These are phyloP conservation scores for Triplophysa siluroides DNA, from an alignment of 2,113 vertebrate species.

Conservation along the genomic window DNA sequence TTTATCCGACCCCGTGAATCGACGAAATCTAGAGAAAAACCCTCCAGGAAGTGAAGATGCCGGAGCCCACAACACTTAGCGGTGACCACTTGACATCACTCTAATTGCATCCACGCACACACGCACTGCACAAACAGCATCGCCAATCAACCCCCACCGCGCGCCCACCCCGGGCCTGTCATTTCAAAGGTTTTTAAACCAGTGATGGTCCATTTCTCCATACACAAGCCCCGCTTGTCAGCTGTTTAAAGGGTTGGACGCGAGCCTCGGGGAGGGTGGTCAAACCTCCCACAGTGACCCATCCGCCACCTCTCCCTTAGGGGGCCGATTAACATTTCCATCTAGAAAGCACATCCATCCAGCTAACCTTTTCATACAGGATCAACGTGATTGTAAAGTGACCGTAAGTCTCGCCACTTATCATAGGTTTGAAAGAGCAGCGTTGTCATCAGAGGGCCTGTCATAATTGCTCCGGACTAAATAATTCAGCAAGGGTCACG, in stretches of 20 bases:
- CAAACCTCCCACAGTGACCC: slow-evolving; percentile 47
- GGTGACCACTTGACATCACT: slow-evolving; percentile 6
- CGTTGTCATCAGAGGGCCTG: slow-evolving; percentile 47
- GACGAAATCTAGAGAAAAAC: slow-evolving; percentile 5
- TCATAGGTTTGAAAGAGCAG: slow-evolving; percentile 55
- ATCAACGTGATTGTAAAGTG: slow-evolving; percentile 50
- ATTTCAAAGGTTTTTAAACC: slow-evolving; percentile 37
- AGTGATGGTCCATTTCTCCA: slow-evolving; percentile 35
- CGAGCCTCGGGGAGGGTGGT: slow-evolving; percentile 47
- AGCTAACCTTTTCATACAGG: slow-evolving; percentile 57
- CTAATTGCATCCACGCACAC: slow-evolving; percentile 47
- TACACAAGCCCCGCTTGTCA: slow-evolving; percentile 11
- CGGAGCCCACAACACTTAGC: slow-evolving; percentile 17
- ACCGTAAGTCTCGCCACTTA: slow-evolving; percentile 46
- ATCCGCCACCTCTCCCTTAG: slow-evolving; percentile 44
- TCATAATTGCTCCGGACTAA: slow-evolving; percentile 49
- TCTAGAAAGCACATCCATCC: slow-evolving; percentile 55
- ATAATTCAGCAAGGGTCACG: slow-evolving; percentile 52
- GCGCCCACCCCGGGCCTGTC: slow-evolving; percentile 15
- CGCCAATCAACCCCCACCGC: slow-evolving; percentile 30
- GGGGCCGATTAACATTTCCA: slow-evolving; percentile 62
- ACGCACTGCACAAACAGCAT: slow-evolving; percentile 8
- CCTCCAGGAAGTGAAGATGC: background rate
- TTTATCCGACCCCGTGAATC: background rate
- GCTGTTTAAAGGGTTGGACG: slow-evolving; percentile 22